These are phyloP conservation scores for Netelia inedita DNA, from an alignment of 2,888 invertebrate genomes.

Conservation along the genomic window DNA sequence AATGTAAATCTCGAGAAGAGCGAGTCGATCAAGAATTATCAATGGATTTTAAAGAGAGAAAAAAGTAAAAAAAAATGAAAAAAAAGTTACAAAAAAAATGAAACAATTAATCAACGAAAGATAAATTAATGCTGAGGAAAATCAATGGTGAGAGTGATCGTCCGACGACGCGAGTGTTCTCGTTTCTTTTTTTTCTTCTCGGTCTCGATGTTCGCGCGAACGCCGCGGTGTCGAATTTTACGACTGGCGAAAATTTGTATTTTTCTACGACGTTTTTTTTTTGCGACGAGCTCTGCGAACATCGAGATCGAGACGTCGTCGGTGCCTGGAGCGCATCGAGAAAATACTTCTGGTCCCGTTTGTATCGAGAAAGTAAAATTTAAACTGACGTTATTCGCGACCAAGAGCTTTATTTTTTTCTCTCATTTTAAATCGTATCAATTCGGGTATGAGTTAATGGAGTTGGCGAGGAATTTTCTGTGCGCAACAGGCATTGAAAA, in stretches of 20 bases:
- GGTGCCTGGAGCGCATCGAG: constrained; percentile 58
- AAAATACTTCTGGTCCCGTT: constrained; percentile 54
- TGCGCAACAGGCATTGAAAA: constrained; percentile 62
- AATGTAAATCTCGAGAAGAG: constrained; percentile 58
- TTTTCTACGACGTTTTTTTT: neutral
- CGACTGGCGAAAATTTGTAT: neutral
- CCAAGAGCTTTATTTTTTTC: neutral
- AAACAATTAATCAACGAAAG: constrained; percentile 22
- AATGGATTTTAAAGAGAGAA: constrained; percentile 35
- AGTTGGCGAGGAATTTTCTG: constrained; percentile 57
- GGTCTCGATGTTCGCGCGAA: constrained; percentile 25
- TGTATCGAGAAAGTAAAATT: constrained; percentile 19
- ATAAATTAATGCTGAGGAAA: constrained; percentile 57
- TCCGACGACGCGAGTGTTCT: constrained; percentile 19
- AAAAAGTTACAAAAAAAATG: constrained; percentile 9
- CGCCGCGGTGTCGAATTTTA: neutral
- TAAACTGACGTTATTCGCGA: neutral
- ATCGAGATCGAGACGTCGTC: constrained; percentile 58
- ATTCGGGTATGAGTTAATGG: constrained; percentile 53
- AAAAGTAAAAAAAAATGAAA: constrained; percentile 40
- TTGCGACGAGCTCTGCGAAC: constrained; percentile 22
- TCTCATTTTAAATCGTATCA: constrained; percentile 12
- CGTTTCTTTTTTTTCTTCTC: constrained; percentile 4
- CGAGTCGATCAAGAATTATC: constrained; percentile 55
- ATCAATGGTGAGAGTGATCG: constrained; percentile 67